phyloP scores from a whole-genome alignment of 2,113 vertebrate genomes.

The Dryoscopus gambensis region DNA sequence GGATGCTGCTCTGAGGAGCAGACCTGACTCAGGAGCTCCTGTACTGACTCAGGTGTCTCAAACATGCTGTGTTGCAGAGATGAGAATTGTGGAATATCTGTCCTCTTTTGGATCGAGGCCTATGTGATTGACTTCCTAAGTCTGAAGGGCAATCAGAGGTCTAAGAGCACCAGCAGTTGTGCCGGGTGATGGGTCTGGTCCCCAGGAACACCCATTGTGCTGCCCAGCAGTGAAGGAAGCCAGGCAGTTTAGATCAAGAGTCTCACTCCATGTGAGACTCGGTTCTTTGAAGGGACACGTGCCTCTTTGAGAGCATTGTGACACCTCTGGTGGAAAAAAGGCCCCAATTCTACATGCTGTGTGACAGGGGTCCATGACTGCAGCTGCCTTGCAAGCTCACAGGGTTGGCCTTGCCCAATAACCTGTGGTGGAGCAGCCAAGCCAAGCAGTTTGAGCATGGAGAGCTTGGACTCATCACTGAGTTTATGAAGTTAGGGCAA shows the following conservation, averaged over 20 bases:
- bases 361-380: not conserved
- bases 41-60: not conserved
- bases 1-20: not conserved
- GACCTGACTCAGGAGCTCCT: not conserved
- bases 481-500: not conserved
- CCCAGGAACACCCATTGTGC: rapidly evolving
- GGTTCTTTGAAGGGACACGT: not conserved
- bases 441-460: not conserved
- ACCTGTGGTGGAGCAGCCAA: not conserved
- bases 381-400: not conserved
- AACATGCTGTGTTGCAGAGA: not conserved
- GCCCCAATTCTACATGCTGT: rapidly evolving
- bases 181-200: no score
- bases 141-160: not conserved
- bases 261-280: not conserved
- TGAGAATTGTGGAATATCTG: rapidly evolving
- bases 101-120: not conserved
- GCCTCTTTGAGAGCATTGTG: not conserved
- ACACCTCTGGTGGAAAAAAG: not conserved
- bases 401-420: not conserved
- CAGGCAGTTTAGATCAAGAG: not conserved
- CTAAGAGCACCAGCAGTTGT: not conserved
- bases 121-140: rapidly evolving
- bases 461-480: not conserved
- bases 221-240: not conserved